These are phyloP conservation scores for Echinometra lucunter DNA, from an alignment of 53 echinoderm and acorn worm genomes.

Conservation along the genomic window DNA sequence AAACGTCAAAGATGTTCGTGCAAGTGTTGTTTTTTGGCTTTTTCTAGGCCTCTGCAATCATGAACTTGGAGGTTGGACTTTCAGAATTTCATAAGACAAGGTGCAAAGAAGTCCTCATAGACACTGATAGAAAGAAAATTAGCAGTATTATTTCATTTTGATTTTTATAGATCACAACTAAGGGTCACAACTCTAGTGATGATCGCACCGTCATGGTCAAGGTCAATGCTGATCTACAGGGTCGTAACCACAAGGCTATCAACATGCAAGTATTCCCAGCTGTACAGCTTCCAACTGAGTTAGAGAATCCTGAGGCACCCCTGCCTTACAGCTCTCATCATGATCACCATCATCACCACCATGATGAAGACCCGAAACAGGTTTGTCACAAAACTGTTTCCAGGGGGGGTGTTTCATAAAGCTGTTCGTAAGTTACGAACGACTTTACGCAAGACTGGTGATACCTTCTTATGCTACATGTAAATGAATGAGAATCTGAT, in stretches of 20 bases:
- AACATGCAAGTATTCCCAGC: slow-evolving; percentile 66
- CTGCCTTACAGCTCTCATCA: not conserved
- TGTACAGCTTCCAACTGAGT: not conserved
- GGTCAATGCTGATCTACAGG: slow-evolving; percentile 54
- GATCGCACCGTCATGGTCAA: slow-evolving; percentile 66
- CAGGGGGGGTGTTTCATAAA: not conserved
- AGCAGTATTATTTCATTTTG: not conserved
- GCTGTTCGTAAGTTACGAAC: no score
- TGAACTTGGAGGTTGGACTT: no score
- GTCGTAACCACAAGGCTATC: slow-evolving; percentile 54
- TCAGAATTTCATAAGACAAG: no score
- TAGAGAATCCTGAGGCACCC: not conserved
- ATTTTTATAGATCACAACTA: slow-evolving; percentile 55
- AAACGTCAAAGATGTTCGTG: no score
- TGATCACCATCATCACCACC: slow-evolving; percentile 47
- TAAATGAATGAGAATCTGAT: no score
- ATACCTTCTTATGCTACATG: no score
- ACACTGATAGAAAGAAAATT: not conserved
- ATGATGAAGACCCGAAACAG: not conserved
- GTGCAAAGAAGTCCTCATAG: no score
- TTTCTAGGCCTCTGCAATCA: no score
- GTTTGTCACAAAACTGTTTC: not conserved
- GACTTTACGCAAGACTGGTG: no score
- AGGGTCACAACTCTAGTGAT: slow-evolving; percentile 55
- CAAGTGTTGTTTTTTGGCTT: no score